Conservation (phyloP, 2,797 vertebrate genomes). For the Silurus aristotelis region DNA sequence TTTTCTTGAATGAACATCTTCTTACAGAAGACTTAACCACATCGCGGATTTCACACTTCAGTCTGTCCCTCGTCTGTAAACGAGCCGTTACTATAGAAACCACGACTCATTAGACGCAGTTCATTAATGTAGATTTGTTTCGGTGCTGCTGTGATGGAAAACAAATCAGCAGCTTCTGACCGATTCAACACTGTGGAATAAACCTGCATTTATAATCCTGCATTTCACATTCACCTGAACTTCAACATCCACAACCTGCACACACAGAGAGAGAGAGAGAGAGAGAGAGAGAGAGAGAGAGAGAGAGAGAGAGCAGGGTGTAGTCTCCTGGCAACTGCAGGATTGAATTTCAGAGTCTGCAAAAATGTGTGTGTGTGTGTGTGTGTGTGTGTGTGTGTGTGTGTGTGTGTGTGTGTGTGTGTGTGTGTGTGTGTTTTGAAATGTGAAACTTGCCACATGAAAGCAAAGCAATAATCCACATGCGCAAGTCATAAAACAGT, state of each 20-base stretch:
- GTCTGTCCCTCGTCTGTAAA: background rate
- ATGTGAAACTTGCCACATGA: background rate
- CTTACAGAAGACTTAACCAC: no score
- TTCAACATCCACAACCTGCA: no score
- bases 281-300: constrained; percentile 27
- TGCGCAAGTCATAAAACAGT: background rate
- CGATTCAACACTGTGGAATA: no score
- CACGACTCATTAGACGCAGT: background rate
- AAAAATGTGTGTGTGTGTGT: constrained; percentile 26
- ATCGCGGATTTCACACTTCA: no score
- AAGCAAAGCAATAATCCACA: no score
- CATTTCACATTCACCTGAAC: no score
- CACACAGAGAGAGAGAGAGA: constrained; percentile 22
- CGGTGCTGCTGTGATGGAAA: background rate
- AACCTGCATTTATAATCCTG: no score
- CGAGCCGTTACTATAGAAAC: background rate
- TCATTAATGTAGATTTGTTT: background rate
- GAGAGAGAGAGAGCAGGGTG: constrained; percentile 59
- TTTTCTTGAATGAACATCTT: no score
- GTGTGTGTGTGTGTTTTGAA: constrained; percentile 9
- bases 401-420: constrained; percentile 3
- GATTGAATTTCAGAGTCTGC: constrained; percentile 66
- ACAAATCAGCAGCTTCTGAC: background rate
- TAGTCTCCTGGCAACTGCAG: constrained; percentile 75
- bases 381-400: background rate